Evolutionary conservation across 2,888 invertebrate genomes (phyloP).

Genomic region (Calameuta pallipes): DNA sequence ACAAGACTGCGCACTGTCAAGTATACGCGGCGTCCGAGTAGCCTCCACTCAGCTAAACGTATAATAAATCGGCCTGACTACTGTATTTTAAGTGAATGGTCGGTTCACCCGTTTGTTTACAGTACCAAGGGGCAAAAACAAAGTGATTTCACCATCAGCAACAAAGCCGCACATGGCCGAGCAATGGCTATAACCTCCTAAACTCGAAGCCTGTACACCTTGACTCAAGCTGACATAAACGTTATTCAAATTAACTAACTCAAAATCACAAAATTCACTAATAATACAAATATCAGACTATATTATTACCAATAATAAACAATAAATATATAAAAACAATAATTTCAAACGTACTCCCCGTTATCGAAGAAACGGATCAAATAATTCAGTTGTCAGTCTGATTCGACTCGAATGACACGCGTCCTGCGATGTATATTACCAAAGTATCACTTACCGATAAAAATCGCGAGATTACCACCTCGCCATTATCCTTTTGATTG

Average conservation of each 20-base stretch:
- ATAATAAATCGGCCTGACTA: background rate
- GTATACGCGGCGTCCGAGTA: background rate
- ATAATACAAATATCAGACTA: background rate
- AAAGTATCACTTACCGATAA: background rate
- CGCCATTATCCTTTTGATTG: background rate
- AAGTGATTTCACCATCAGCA: background rate
- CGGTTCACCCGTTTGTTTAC: slow-evolving; percentile 18
- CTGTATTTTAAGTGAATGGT: slow-evolving; percentile 11
- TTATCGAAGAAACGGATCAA: background rate
- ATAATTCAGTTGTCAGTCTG: background rate
- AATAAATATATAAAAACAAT: background rate
- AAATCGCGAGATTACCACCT: slow-evolving; percentile 3
- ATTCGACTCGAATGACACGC: background rate
- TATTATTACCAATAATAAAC: background rate
- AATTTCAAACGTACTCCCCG: background rate
- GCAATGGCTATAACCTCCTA: background rate
- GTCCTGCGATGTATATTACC: background rate
- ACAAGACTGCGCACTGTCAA: background rate
- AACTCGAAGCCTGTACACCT: background rate
- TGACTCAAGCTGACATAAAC: background rate
- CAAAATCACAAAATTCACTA: background rate
- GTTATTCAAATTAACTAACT: background rate
- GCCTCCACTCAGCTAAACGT: background rate
- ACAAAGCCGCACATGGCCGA: background rate
- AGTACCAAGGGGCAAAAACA: slow-evolving; percentile 7